Conservation (phyloP, 2,888 invertebrate species). For the Euplagia quadripunctaria region DNA sequence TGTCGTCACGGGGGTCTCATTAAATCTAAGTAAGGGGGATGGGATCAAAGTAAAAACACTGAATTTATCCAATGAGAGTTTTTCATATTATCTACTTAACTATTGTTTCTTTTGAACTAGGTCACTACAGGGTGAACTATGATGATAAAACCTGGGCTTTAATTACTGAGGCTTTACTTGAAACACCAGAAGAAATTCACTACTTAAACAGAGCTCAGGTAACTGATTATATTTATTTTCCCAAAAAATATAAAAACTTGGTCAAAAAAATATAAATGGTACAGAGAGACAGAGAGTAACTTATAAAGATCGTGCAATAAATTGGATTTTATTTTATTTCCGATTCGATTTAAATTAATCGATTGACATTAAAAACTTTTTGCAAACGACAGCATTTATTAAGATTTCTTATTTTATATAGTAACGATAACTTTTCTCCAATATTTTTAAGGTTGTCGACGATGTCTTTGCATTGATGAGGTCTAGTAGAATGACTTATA, state of each 20-base stretch:
- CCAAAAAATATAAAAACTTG: too few species aligned
- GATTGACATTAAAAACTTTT: too few species aligned
- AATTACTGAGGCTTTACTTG: constrained; percentile 74
- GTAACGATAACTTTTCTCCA: too few species aligned
- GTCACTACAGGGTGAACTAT: constrained; percentile 90
- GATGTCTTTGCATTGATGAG: constrained; percentile 81
- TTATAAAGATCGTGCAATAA: neutral
- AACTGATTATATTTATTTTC: constrained; percentile 14
- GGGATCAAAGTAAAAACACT: too few species aligned
- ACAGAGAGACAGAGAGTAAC: too few species aligned
- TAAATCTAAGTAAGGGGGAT: too few species aligned
- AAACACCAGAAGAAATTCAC: constrained; percentile 84
- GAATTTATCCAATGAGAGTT: too few species aligned
- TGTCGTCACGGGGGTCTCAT: too few species aligned
- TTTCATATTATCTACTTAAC: too few species aligned
- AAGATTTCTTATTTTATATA: neutral
- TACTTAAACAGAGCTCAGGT: constrained; percentile 92
- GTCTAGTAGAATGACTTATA: constrained; percentile 66
- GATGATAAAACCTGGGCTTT: constrained; percentile 87
- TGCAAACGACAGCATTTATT: neutral
- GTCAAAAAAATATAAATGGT: too few species aligned
- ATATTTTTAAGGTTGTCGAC: constrained; percentile 69
- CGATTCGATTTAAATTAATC: too few species aligned
- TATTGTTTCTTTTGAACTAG: constrained; percentile 63
- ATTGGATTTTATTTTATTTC: too few species aligned